Conservation (phyloP, 1,140 invertebrate species). For the Linepithema humile region DNA sequence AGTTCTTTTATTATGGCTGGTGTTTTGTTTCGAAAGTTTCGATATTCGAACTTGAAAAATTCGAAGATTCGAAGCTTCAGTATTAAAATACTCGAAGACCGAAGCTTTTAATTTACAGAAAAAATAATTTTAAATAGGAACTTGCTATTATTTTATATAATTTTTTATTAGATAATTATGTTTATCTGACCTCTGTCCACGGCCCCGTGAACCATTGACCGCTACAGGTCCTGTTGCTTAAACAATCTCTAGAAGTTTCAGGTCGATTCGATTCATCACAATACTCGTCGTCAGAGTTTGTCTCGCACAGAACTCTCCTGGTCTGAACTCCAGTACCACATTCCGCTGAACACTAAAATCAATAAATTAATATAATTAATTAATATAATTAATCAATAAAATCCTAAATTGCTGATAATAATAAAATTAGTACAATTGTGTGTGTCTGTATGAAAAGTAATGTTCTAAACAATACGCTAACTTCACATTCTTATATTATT, state of each 20-base stretch:
- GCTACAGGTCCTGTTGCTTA: constrained; percentile 86
- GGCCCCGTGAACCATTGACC: constrained; percentile 89
- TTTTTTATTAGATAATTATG: constrained; percentile 76
- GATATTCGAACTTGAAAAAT: no score
- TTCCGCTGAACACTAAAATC: constrained; percentile 73
- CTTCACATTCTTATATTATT: neutral
- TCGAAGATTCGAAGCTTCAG: no score
- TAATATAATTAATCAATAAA: neutral
- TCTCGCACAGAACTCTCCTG: constrained; percentile 85
- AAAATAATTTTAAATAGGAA: no score
- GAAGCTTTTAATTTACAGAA: no score
- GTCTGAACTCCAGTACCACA: constrained; percentile 79
- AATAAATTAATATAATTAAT: neutral
- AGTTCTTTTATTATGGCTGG: no score
- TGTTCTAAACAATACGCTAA: constrained; percentile 10
- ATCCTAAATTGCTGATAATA: no score
- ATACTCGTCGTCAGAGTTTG: constrained; percentile 65
- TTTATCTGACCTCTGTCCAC: constrained; percentile 86
- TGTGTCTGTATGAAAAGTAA: no score
- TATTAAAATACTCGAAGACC: no score
- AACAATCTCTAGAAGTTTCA: constrained; percentile 86
- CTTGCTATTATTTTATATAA: constrained; percentile 82
- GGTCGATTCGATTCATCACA: constrained; percentile 86
- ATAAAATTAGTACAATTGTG: neutral
- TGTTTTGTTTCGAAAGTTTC: no score